These are phyloP conservation scores for Abscondita cerata DNA, from an alignment of 2,888 invertebrate species.

Conservation along the genomic window DNA sequence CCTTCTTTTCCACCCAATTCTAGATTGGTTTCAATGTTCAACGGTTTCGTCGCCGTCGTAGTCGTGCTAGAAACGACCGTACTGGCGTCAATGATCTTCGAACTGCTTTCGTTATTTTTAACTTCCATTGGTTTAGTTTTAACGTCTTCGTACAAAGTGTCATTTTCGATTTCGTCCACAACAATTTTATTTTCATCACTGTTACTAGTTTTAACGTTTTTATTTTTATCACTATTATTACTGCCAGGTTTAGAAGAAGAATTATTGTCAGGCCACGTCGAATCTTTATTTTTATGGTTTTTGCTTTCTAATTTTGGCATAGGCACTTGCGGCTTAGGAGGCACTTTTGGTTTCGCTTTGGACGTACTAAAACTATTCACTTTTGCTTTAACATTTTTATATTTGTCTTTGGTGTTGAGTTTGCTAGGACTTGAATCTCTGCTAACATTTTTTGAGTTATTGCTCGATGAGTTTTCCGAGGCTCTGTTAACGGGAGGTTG, in stretches of 20 bases:
- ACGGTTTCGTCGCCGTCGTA: constrained; percentile 55
- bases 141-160: background rate
- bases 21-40: constrained; percentile 55
- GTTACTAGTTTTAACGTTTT: background rate
- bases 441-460: constrained; percentile 40
- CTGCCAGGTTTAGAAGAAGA: background rate
- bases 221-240: background rate
- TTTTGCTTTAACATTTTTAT: constrained; percentile 56
- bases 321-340: constrained; percentile 53
- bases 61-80: constrained; percentile 57
- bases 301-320: constrained; percentile 40
- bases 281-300: constrained; percentile 31
- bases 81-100: constrained; percentile 37
- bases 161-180: background rate
- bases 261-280: constrained; percentile 10
- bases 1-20: constrained; percentile 43
- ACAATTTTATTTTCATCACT: background rate
- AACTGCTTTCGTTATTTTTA: background rate
- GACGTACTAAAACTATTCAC: constrained; percentile 51
- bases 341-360: constrained; percentile 56
- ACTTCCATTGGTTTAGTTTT: background rate
- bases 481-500: constrained; percentile 43
- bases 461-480: constrained; percentile 46
- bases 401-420: constrained; percentile 45
- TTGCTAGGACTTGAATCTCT: constrained; percentile 53